Percentiles rank a stretch among this genome's conserved stretches.
Evolutionary conservation across 2,797 vertebrate genomes (phyloP).

Genomic region (Alcedo quadribrachys): DNA sequence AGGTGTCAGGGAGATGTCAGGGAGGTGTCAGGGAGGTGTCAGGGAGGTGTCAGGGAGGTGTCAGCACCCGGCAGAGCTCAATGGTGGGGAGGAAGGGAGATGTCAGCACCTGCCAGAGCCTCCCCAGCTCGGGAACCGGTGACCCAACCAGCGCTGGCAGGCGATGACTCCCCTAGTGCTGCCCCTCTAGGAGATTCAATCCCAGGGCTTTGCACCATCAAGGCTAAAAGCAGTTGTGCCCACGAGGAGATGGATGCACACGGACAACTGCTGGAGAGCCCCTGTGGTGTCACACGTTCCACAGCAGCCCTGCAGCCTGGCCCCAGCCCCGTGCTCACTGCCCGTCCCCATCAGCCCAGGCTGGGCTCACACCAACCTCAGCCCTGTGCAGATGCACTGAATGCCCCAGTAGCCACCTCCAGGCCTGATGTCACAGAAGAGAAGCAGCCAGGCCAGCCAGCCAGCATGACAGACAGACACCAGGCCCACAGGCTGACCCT

Average conservation of each 20-base stretch:
- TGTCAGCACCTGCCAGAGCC: accelerated
- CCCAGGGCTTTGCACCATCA: accelerated
- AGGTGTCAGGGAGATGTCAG: background rate
- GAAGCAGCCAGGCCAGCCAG: background rate
- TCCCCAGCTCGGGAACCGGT: accelerated
- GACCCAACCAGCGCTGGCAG: accelerated
- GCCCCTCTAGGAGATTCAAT: accelerated
- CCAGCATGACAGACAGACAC: background rate
- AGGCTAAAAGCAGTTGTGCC: too few species aligned
- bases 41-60: background rate
- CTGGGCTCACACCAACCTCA: background rate
- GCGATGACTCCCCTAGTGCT: accelerated
- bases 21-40: background rate
- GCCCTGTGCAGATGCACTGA: accelerated
- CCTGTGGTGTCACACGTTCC: accelerated
- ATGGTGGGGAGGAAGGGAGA: background rate
- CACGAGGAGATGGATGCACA: background rate
- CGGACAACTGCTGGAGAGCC: accelerated
- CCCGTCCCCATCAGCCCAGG: accelerated
- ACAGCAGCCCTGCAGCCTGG: accelerated
- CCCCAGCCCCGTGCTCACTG: accelerated
- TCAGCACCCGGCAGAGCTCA: too few species aligned
- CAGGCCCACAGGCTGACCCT: accelerated
- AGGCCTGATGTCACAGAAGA: background rate
- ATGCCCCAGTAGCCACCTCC: background rate